Conservation (phyloP, 2,888 invertebrate genomes). For the Drosophila meridionalis region DNA sequence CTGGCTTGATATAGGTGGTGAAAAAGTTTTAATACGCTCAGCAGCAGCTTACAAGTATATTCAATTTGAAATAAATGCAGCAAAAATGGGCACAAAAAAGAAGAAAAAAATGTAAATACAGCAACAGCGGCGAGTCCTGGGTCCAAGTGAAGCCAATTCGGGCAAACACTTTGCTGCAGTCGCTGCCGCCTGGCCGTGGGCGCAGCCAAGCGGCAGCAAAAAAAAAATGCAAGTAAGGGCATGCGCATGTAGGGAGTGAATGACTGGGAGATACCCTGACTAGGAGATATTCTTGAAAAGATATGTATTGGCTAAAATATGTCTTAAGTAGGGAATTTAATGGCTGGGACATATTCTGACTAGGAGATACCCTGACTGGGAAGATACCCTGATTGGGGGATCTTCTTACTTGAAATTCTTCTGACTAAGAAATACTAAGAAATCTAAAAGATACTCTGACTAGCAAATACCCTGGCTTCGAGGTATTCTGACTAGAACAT, state of each 20-base stretch:
- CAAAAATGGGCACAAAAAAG: conserved; percentile 6
- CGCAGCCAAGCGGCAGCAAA: conserved; percentile 75
- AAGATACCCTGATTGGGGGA: not conserved
- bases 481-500: not conserved
- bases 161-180: conserved; percentile 54
- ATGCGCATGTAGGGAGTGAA: not conserved
- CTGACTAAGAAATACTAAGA: not conserved
- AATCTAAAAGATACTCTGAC: not conserved
- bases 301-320: no score
- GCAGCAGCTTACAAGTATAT: conserved; percentile 56
- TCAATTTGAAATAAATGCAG: conserved; percentile 57
- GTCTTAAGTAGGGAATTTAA: no score
- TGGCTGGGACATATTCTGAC: not conserved
- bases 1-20: conserved; percentile 1
- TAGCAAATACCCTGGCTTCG: not conserved
- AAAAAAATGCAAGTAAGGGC: conserved; percentile 30
- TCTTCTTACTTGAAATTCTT: not conserved
- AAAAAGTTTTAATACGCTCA: conserved; percentile 46
- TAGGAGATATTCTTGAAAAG: no score
- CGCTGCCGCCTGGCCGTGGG: conserved; percentile 39
- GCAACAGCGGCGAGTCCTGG: conserved; percentile 19
- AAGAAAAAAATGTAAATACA: conserved; percentile 40
- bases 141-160: conserved; percentile 45
- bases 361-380: not conserved
- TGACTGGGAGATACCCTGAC: not conserved